Evolutionary conservation across 2,888 invertebrate genomes (phyloP).

Genomic region (Thymelicus sylvestris): DNA sequence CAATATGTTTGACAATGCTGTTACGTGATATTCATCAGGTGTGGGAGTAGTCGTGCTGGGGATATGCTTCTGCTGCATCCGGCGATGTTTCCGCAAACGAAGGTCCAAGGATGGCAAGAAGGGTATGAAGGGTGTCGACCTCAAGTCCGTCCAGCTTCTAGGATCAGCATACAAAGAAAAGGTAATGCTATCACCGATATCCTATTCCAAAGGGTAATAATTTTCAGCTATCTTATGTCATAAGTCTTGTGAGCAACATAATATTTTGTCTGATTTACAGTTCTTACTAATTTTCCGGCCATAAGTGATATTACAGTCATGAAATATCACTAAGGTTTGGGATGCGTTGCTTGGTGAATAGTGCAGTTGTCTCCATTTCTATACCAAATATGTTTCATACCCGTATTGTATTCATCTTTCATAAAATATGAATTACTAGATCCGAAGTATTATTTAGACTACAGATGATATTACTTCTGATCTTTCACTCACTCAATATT

Average conservation of each 20-base stretch:
- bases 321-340: not conserved
- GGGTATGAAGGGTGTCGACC: constrained; percentile 96
- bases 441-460: too few relatives aligned
- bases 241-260: not conserved
- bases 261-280: constrained; percentile 14
- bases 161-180: constrained; percentile 99
- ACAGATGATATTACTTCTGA: not conserved
- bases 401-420: too few relatives aligned
- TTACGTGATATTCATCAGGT: constrained; percentile 68
- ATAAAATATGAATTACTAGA: too few relatives aligned
- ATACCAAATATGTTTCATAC: too few relatives aligned
- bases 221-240: not conserved
- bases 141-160: constrained; percentile 97
- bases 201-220: not conserved
- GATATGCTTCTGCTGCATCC: constrained; percentile 95
- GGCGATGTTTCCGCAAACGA: constrained; percentile 95
- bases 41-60: constrained; percentile 92
- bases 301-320: not conserved
- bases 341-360: not conserved
- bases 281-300: constrained; percentile 3
- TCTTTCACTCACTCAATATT: constrained; percentile 17
- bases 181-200: constrained; percentile 85
- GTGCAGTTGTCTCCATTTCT: too few relatives aligned
- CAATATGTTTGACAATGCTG: not conserved
- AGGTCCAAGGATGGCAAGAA: constrained; percentile 98